Conservation (phyloP, 2,888 invertebrate genomes). For the Tortrix viridana region DNA sequence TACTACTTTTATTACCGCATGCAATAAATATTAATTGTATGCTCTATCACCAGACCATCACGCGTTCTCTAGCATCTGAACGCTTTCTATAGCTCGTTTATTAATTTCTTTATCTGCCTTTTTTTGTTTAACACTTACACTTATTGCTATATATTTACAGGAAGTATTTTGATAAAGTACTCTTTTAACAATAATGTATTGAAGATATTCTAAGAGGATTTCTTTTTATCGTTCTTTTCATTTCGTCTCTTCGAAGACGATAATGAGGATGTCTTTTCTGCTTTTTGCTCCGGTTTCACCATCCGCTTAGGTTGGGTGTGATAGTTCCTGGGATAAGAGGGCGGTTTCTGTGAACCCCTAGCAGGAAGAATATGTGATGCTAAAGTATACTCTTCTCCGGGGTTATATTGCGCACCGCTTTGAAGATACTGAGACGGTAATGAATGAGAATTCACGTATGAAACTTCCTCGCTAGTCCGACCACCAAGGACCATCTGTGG, state of each 20-base stretch:
- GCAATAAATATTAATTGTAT: conserved; percentile 13
- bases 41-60: conserved; percentile 8
- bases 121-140: conserved; percentile 1
- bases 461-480: conserved; percentile 66
- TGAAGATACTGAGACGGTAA: conserved; percentile 59
- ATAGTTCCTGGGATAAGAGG: conserved; percentile 69
- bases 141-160: conserved; percentile 37
- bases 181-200: conserved; percentile 2
- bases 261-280: conserved; percentile 43
- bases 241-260: conserved; percentile 52
- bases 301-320: conserved; percentile 74
- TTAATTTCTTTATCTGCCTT: background rate
- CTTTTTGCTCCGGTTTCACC: conserved; percentile 60
- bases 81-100: conserved; percentile 5
- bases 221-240: conserved; percentile 57
- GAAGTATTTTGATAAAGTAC: background rate
- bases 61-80: conserved; percentile 2
- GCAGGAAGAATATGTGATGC: conserved; percentile 60
- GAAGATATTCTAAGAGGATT: conserved; percentile 48
- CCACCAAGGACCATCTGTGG: conserved; percentile 70
- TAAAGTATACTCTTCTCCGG: conserved; percentile 65
- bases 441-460: conserved; percentile 73
- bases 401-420: conserved; percentile 54
- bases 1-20: background rate
- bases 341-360: conserved; percentile 60